These are phyloP conservation scores for Pimpla rufipes DNA, from an alignment of 2,888 invertebrate species.

Conservation along the genomic window DNA sequence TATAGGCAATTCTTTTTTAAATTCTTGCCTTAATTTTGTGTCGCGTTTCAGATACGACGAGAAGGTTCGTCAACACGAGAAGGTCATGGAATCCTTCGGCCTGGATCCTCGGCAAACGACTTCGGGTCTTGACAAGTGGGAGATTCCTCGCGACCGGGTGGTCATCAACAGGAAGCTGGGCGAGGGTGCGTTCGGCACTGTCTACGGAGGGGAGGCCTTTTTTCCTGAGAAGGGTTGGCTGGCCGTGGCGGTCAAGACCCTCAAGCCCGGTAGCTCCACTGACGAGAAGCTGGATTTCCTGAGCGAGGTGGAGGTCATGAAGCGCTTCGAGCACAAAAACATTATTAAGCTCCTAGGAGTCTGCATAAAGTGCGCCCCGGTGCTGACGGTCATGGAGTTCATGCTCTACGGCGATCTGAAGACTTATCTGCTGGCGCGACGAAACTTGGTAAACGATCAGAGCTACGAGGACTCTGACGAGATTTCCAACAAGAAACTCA, in stretches of 20 bases:
- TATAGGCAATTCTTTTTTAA: neutral
- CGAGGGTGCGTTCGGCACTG: conserved; percentile 97
- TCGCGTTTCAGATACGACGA: conserved; percentile 87
- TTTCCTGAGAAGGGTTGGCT: conserved; percentile 91
- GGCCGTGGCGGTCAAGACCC: conserved; percentile 95
- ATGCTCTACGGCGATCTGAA: conserved; percentile 97
- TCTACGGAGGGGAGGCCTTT: conserved; percentile 95
- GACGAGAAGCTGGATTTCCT: conserved; percentile 96
- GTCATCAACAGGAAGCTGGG: conserved; percentile 95
- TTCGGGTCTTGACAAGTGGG: conserved; percentile 93
- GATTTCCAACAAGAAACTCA: conserved; percentile 92
- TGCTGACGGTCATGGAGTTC: conserved; percentile 97
- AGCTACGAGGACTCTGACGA: conserved; percentile 90
- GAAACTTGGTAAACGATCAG: conserved; percentile 91
- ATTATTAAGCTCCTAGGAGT: conserved; percentile 94
- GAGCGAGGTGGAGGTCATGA: conserved; percentile 97
- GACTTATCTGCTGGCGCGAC: conserved; percentile 93
- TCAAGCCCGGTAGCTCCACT: conserved; percentile 92
- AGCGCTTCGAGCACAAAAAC: conserved; percentile 95
- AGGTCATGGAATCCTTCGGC: conserved; percentile 91
- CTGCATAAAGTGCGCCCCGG: conserved; percentile 94
- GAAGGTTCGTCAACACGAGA: conserved; percentile 89
- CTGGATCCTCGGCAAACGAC: conserved; percentile 87
- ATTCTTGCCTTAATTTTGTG: neutral
- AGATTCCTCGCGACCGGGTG: conserved; percentile 93